phyloP scores from a whole-genome alignment of 2,797 vertebrate species.

The Molothrus ater region DNA sequence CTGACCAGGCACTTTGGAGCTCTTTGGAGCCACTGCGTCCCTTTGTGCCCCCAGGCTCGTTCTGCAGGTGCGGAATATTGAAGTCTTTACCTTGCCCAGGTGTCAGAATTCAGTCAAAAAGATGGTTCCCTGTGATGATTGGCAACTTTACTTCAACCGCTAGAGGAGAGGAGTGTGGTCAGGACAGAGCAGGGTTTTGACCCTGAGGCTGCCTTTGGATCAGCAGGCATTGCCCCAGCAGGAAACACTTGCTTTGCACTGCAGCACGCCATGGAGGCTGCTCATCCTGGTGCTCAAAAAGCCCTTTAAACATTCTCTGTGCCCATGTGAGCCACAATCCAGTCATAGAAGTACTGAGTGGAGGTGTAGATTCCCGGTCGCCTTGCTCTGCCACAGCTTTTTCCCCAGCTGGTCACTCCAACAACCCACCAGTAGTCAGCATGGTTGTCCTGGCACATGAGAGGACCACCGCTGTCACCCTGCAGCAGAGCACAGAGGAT shows the following conservation, averaged over 20 bases:
- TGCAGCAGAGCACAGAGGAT: background rate
- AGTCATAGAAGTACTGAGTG: background rate
- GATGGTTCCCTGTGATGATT: too few relatives aligned
- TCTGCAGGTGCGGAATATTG: too few relatives aligned
- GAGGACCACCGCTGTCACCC: background rate
- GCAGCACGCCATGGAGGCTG: rapidly evolving
- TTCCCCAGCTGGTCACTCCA: background rate
- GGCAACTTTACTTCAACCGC: too few relatives aligned
- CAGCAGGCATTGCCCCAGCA: background rate
- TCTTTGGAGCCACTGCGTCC: too few relatives aligned
- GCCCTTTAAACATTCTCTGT: background rate
- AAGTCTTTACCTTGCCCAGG: too few relatives aligned
- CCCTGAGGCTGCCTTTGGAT: background rate
- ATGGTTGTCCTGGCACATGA: background rate
- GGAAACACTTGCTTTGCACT: rapidly evolving
- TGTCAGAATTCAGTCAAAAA: too few relatives aligned
- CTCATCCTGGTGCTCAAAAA: background rate
- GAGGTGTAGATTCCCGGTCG: background rate
- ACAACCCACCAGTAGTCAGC: background rate
- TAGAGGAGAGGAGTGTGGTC: too few relatives aligned
- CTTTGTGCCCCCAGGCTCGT: too few relatives aligned
- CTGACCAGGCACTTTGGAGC: too few relatives aligned
- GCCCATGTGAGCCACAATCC: background rate
- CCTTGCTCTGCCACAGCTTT: background rate
- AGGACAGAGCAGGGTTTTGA: too few relatives aligned